Base-by-base conservation (phyloP, 2,113 vertebrate genomes). In the Phalacrocorax carbo region DNA sequence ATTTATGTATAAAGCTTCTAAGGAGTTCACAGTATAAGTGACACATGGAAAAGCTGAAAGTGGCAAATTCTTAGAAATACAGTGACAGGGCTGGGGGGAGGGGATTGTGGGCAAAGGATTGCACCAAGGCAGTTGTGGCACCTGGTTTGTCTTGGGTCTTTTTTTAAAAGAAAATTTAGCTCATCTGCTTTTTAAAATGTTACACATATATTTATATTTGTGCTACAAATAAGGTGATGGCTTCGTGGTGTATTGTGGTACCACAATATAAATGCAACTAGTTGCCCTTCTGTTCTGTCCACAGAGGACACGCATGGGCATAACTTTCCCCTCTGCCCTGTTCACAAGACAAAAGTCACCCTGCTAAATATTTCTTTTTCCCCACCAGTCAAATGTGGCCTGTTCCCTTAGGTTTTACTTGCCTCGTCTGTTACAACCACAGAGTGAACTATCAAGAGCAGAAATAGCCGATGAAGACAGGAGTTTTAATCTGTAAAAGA, bases 61-160 rank as follows among this genome's bases (percentile, higher is more conserved):
- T 34, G 8, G 26, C 21, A 36, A 61, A 16, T 92, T 96, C 88
- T 96, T 90, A 95, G 93, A 95, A 95, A 81, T 7, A 27, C 7
- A 14, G 48, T 52, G 71, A 60, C 40, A 88, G 73, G 4, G 32
- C 29, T 69, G 13, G 38, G 38, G 20, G 54, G 49, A 34, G 11
- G 10, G 14, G 9, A 19, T 5, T 91, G 84, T 60, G 68, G 54
- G 81, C 36, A 42, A 65, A 94, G 60, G 46, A 32, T 12, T 54
- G 36, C 29, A 42, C 23, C 7, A 32, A 82, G 30, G 38, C 57
- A 84, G 13, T 5, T 32, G 40, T 42, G 55, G 25, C 32, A 54
- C 30, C 83, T 91, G 13, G 29, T 75, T 62, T 57, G n/a, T 34
- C 49, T 82, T 36, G 38, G 20, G 17, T 46, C 20, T 65, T 65